Percentiles rank a stretch among this genome's conserved stretches.
Conservation (phyloP, 2,113 vertebrate genomes). For the Acanthochromis polyacanthus region DNA sequence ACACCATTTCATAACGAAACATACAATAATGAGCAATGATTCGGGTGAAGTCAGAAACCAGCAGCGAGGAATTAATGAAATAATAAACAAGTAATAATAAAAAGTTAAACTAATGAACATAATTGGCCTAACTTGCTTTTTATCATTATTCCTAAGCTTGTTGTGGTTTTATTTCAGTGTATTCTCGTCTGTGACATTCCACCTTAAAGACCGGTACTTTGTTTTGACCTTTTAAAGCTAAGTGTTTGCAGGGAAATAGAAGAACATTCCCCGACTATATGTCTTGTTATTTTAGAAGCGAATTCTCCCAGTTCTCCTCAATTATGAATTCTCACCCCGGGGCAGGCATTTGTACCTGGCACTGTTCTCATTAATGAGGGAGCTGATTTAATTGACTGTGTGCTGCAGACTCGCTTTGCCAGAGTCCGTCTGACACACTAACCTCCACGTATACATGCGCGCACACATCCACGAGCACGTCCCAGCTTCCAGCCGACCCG, state of each 20-base stretch:
- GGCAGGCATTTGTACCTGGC: conserved; percentile 78
- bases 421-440: conserved; percentile 49
- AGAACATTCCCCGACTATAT: conserved; percentile 2
- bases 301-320: conserved; percentile 69
- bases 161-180: too few species aligned
- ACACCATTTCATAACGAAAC: too few species aligned
- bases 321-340: conserved; percentile 77
- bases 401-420: conserved; percentile 36
- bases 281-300: conserved; percentile 70
- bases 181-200: too few species aligned
- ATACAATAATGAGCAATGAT: too few species aligned
- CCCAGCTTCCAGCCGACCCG: conserved; percentile 34
- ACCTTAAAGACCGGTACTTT: neutral
- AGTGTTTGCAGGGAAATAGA: conserved; percentile 16
- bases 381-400: conserved; percentile 76
- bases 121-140: too few species aligned
- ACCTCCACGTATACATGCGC: conserved; percentile 20
- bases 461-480: neutral
- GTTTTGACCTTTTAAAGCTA: conserved; percentile 40
- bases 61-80: neutral
- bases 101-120: too few species aligned
- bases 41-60: neutral
- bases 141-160: too few species aligned
- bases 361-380: conserved; percentile 76
- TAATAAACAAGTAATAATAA: too few species aligned